A percentile compares a stretch with the other conserved stretches of the same genome.
Conservation (phyloP, 53 echinoderm and acorn worm species). For the Antedon mediterranea region DNA sequence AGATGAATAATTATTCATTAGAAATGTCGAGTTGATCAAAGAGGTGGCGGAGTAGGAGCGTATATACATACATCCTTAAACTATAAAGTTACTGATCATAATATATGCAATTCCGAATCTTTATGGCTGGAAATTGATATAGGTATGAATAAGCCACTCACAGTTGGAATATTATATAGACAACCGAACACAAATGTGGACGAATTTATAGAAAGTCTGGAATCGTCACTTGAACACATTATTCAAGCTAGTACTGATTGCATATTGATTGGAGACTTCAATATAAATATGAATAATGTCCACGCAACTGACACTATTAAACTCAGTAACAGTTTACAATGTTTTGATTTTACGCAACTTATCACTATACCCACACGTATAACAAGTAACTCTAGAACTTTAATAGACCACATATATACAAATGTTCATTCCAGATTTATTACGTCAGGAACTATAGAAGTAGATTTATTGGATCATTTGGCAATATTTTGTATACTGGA, state of each 20-base stretch:
- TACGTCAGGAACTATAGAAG: neutral
- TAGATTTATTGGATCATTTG: neutral
- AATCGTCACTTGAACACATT: neutral
- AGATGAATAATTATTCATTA: too few relatives aligned
- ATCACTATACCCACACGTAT: neutral
- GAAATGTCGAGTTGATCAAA: too few relatives aligned
- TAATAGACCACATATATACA: slow-evolving; percentile 5
- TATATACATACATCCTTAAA: too few relatives aligned
- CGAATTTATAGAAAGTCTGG: neutral
- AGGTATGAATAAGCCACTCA: too few relatives aligned
- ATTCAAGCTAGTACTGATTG: neutral
- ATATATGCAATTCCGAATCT: too few relatives aligned
- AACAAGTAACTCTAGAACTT: neutral
- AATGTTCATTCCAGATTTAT: neutral
- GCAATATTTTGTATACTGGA: neutral
- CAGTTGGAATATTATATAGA: too few relatives aligned
- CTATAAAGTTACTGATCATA: too few relatives aligned
- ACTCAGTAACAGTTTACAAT: neutral
- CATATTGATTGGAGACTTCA: neutral
- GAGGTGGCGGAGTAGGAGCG: too few relatives aligned
- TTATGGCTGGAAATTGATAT: too few relatives aligned
- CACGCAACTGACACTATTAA: neutral
- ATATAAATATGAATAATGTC: neutral
- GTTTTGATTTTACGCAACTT: neutral
- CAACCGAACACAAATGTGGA: too few relatives aligned